phyloP scores from a whole-genome alignment of 2,113 vertebrate genomes.

The Bothrops jararaca region DNA sequence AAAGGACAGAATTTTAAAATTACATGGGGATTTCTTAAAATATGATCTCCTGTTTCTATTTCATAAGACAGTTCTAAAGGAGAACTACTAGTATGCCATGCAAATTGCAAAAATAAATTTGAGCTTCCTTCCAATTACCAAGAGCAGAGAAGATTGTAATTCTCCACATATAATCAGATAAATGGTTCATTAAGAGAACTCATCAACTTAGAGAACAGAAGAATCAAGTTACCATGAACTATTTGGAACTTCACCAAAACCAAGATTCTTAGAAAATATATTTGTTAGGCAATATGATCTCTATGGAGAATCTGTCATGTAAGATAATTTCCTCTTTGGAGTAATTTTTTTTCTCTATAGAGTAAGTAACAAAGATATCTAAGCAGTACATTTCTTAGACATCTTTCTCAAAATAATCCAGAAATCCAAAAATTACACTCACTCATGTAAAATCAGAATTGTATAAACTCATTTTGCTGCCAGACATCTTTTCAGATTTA shows the following conservation, averaged over 20 bases:
- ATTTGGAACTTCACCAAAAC: constrained; percentile 44
- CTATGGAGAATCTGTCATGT: constrained; percentile 39
- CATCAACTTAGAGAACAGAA: neutral
- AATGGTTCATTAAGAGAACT: constrained; percentile 19
- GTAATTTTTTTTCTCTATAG: constrained; percentile 12
- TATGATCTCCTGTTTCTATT: neutral
- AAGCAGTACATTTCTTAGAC: constrained; percentile 11
- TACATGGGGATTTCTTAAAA: constrained; percentile 29
- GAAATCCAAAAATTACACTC: constrained; percentile 16
- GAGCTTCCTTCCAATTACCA: neutral
- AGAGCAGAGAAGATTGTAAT: constrained; percentile 27
- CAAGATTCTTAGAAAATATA: constrained; percentile 41
- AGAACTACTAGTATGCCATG: neutral
- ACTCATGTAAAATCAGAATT: neutral
- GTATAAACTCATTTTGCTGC: constrained; percentile 28
- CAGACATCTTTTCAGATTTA: accelerated
- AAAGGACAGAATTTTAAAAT: constrained; percentile 47
- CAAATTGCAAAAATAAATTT: neutral
- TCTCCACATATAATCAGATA: constrained; percentile 37
- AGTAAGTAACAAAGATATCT: constrained; percentile 31
- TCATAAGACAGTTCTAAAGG: neutral
- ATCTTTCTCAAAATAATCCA: constrained; percentile 25
- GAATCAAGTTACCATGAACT: constrained; percentile 23
- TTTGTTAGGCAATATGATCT: constrained; percentile 42
- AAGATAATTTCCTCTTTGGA: constrained; percentile 32